Base-by-base conservation (phyloP, 2,113 vertebrate species). In the Prochilodus magdalenae region DNA sequence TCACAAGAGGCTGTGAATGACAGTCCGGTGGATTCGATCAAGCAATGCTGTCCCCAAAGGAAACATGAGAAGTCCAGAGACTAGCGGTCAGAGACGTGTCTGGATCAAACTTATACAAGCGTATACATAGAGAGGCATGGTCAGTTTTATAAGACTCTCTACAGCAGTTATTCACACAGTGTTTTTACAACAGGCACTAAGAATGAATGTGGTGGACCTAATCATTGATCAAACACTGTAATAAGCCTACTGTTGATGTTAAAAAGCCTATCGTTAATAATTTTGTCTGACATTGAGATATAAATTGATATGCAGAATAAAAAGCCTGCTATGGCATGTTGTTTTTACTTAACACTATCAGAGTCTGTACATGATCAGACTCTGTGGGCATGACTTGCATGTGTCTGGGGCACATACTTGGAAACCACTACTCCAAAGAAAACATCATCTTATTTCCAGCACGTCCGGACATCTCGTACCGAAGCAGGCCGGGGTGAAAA, bases 31-130 rank as follows among this genome's bases (percentile, higher is more conserved):
- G 30, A 71, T 66, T 33, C 62, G 47, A 24, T 49, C 47, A 67
- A 29, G 27, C 24, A 47, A 49, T 63, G 10, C 7, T 22, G 20
- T 47, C 62, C 57, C n/a, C 57, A 63, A 51, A 66, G 44, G 27
- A 40, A n/a, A 20, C 47, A 49, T 5, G 26, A 33, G 26, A 10
- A 93, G 92, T 91, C 97, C 95, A 96, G 97, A 96, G 95, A 93
- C 94, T 94, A 93, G 1, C 11, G 8, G 18, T 24, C 57, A 60
- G 44, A 66, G n/a, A 27, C 20, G 33, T 51, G 49, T 66, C 12
- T 14, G 22, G 4, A 33, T 6, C 1, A 18, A 67, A 44, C 40
- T 44, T 44, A 44, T 44, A 44, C 8, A 44, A 44, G 40, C 11
- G 40, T 10, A 10, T 44, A 44, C 5, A 10, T 11, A 65, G 2